Conservation (phyloP, 2,888 invertebrate genomes). For the Boloria selene region DNA sequence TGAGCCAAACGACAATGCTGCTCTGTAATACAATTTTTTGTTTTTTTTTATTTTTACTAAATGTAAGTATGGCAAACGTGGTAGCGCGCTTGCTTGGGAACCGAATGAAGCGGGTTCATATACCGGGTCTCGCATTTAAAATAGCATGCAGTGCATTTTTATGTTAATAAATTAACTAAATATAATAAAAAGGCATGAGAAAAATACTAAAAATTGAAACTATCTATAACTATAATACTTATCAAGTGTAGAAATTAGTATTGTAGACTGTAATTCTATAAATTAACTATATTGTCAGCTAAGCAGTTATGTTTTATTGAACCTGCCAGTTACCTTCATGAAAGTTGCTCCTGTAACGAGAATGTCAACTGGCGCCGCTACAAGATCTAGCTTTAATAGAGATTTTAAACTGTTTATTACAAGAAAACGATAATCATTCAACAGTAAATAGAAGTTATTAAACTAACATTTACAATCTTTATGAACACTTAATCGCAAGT, state of each 20-base stretch:
- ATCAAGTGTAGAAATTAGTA: slow-evolving; percentile 21
- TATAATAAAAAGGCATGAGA: background rate
- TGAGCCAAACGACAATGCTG: background rate
- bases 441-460: slow-evolving; percentile 15
- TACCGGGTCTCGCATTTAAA: too few species aligned
- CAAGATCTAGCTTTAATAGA: slow-evolving; percentile 28
- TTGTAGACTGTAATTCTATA: slow-evolving; percentile 23
- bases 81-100: too few species aligned
- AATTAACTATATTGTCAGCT: slow-evolving; percentile 39
- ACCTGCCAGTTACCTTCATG: slow-evolving; percentile 74
- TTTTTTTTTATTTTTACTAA: too few species aligned
- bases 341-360: slow-evolving; percentile 73
- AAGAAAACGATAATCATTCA: slow-evolving; percentile 28
- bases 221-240: background rate
- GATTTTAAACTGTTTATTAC: slow-evolving; percentile 32
- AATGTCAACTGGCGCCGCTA: slow-evolving; percentile 73
- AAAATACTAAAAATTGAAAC: too few species aligned
- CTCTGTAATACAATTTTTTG: too few species aligned
- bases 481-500: background rate
- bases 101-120: too few species aligned
- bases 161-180: too few species aligned
- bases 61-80: too few species aligned
- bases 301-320: slow-evolving; percentile 49
- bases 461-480: background rate
- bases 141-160: too few species aligned